Base-by-base conservation (phyloP, 2,797 vertebrate genomes). In the Mycteria americana region DNA sequence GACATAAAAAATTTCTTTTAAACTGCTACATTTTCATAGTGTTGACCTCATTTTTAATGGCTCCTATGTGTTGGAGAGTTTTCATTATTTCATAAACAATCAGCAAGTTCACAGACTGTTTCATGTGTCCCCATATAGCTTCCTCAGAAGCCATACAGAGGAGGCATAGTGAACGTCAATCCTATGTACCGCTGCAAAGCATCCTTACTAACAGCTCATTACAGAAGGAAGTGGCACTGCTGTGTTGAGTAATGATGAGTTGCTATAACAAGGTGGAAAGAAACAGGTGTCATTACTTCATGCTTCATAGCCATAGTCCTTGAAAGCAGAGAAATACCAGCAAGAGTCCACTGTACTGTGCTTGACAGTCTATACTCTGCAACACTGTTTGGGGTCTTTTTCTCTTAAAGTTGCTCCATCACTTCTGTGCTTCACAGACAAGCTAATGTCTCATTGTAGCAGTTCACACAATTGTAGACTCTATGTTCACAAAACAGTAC, bases 371-470 rank as follows among this genome's bases (percentile, higher is more conserved):
- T 11, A 7, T 19, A 31, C 7, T 31, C 30, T 25, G 21, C 62
- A 53, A 64, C 22, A 22, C 3, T 48, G 6, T 21, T 21, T 45
- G 5, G 4, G 11, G 45, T 19, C 22, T 7, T 39, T 64, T 45
- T 30, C 7, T 24, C 13, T 50, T 48, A 27, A 84, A 68, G 19
- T 37, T 82, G 3, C 3, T 62, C 18, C 7, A 18, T 68, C 9
- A n/a, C 3, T 46, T 75, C 17, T 18, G 3, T 28, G 5, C 4
- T 43, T 64, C 39, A 27, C 5, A 70, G 18, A 28, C 1, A 74
- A 45, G 7, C 7, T 21, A 39, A 25, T 0, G 0, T 33, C 22
- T 82, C 18, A 11, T 8, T 33, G 53, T 5, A 59, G 46, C 9
- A 31, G 28, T 53, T 88, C 14, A 59, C 28, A 53, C 10, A 73